Conservation (phyloP, 2,888 invertebrate genomes). For the Cataglyphis rosenhaueri region DNA sequence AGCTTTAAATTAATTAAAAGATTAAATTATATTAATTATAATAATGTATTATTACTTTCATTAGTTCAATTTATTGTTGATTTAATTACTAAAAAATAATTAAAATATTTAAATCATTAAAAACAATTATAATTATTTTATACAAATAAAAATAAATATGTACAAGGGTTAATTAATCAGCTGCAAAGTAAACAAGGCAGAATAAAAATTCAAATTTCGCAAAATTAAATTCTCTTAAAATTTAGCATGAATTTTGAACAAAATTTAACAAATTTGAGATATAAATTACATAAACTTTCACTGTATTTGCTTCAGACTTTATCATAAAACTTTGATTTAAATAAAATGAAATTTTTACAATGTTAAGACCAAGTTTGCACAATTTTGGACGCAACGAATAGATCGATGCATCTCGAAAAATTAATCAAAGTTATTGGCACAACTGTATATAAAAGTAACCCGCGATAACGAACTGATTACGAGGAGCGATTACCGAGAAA, state of each 20-base stretch:
- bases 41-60: neutral
- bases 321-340: neutral
- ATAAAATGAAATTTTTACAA: neutral
- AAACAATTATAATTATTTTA: neutral
- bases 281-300: neutral
- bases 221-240: neutral
- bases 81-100: neutral
- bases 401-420: neutral
- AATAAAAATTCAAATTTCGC: neutral
- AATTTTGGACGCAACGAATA: neutral
- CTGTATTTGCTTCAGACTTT: neutral
- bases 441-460: neutral
- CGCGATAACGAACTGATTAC: neutral
- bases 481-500: conserved; percentile 13
- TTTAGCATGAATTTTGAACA: neutral
- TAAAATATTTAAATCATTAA: neutral
- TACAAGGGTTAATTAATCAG: neutral
- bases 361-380: neutral
- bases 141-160: neutral
- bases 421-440: conserved; percentile 14
- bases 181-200: neutral
- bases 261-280: neutral
- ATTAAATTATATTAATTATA: neutral
- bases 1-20: neutral
- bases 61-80: neutral